Base-by-base conservation (phyloP, 2,888 invertebrate genomes). In the Ashinkailepas kermadecensis region DNA sequence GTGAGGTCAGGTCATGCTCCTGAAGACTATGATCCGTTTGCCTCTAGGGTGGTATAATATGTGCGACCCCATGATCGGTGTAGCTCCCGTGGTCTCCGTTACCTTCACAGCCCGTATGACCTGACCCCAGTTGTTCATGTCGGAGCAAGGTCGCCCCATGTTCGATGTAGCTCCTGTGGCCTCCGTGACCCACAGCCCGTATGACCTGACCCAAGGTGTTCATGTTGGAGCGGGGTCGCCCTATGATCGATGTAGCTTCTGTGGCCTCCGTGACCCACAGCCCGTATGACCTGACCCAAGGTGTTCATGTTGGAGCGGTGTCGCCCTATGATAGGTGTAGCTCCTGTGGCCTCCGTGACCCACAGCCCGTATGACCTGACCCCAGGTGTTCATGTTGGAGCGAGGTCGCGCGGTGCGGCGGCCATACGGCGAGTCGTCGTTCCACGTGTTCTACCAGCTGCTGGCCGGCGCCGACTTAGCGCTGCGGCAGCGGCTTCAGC, bases 221-320 rank as follows among this genome's bases (percentile, higher is more conserved):
- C 83, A 89, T 97, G 86, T 90, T 96, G 80, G 97, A 97, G 87
- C 91, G 92, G 85, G 91, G 91, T 57, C 89, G 94, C 82, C 91
- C 94, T 81, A 91, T 91, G 25, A 4, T 39, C 1, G 39, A 1
- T 39, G 39, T 39, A 39, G 4, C 39, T 39, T 4, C 39, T 39
- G 39, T 39, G 39, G 39, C 39, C 39, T 39, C 39, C 39, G 39
- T 4, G 39, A 4, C 39, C 39, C 39, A 39, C 4, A 39, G 39
- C 4, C 39, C 4, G 39, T 39, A 39, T 39, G 39, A 39, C 39
- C 39, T 39, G 39, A 39, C 85, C 86, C 9, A 85, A 90, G 89
- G 88, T 93, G 21, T 88, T 96, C 83, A 89, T 97, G 86, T 90
- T 96, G 80, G 97, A 97, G 87, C 91, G 92, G 85, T 91, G 91